Percentiles rank a stretch among this genome's conserved stretches.
These are phyloP conservation scores for Danio rerio DNA, from an alignment of 2,113 vertebrate genomes.

Conservation along the genomic window DNA sequence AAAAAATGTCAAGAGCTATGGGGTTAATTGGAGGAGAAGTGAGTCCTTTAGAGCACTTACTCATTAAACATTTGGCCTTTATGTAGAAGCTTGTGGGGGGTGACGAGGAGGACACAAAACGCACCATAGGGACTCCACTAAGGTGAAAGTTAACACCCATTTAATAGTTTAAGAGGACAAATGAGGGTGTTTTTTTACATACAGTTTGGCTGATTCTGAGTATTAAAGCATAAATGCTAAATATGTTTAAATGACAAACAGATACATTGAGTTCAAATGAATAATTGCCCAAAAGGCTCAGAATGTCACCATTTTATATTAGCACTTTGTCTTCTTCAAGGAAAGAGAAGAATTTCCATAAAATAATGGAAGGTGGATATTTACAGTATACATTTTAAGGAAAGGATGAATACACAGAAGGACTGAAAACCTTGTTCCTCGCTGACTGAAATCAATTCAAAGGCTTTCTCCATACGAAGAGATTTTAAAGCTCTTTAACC, in stretches of 20 bases:
- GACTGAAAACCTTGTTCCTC: neutral
- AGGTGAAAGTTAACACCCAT: conserved; percentile 71
- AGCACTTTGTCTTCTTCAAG: neutral
- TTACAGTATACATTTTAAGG: neutral
- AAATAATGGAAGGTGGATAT: neutral
- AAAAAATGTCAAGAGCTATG: conserved; percentile 88
- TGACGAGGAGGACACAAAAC: conserved; percentile 58
- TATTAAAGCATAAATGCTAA: neutral
- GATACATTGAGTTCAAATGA: neutral
- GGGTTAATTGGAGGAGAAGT: conserved; percentile 97
- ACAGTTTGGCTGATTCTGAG: neutral
- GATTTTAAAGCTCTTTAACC: conserved; percentile 63
- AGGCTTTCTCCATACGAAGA: conserved; percentile 56
- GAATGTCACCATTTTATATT: neutral
- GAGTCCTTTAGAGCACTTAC: conserved; percentile 87
- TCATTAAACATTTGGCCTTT: conserved; percentile 94
- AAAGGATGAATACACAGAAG: conserved; percentile 45
- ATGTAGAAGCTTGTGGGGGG: conserved; percentile 58
- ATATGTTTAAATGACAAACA: neutral
- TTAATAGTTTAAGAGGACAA: conserved; percentile 35
- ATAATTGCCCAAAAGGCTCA: neutral
- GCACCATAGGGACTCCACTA: conserved; percentile 73
- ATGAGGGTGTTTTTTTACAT: neutral
- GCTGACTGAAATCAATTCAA: conserved; percentile 47
- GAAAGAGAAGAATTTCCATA: too few relatives aligned